Conservation (phyloP, 2,113 vertebrate genomes). For the Carassius auratus region DNA sequence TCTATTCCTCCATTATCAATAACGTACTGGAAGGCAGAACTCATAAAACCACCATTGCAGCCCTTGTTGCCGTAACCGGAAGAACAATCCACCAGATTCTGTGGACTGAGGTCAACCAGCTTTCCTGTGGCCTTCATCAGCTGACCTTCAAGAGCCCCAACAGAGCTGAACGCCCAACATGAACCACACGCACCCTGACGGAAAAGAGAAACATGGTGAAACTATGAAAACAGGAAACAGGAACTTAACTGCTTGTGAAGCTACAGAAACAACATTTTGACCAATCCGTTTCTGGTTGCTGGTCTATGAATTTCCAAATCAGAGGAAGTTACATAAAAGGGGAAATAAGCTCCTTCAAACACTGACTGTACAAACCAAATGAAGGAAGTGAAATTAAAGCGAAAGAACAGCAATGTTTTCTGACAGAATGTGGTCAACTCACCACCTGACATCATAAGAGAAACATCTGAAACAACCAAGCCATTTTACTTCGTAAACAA, state of each 20-base stretch:
- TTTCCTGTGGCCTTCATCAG: slow-evolving; percentile 72
- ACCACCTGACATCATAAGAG: not conserved
- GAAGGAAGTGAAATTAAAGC: not conserved
- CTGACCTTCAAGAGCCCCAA: slow-evolving; percentile 80
- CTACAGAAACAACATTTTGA: not conserved
- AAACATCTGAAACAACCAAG: not conserved
- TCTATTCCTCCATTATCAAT: slow-evolving; percentile 79
- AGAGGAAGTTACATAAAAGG: slow-evolving; percentile 4
- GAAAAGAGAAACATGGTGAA: not conserved
- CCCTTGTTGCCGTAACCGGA: slow-evolving; percentile 74
- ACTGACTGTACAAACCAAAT: slow-evolving; percentile 4
- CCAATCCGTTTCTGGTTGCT: not conserved
- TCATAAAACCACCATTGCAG: slow-evolving; percentile 75
- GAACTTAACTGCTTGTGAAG: not conserved
- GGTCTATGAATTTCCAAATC: not conserved
- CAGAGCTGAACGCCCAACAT: slow-evolving; percentile 82
- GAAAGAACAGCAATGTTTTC: not conserved
- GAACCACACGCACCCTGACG: slow-evolving; percentile 76
- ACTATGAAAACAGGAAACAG: not conserved
- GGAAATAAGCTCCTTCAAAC: not conserved
- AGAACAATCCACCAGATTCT: slow-evolving; percentile 82
- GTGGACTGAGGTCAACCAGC: slow-evolving; percentile 77
- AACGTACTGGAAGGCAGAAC: slow-evolving; percentile 73
- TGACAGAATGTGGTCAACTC: not conserved
- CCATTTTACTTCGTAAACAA: not conserved